Conservation (phyloP, 2,888 invertebrate genomes). For the Thera obeliscata region DNA sequence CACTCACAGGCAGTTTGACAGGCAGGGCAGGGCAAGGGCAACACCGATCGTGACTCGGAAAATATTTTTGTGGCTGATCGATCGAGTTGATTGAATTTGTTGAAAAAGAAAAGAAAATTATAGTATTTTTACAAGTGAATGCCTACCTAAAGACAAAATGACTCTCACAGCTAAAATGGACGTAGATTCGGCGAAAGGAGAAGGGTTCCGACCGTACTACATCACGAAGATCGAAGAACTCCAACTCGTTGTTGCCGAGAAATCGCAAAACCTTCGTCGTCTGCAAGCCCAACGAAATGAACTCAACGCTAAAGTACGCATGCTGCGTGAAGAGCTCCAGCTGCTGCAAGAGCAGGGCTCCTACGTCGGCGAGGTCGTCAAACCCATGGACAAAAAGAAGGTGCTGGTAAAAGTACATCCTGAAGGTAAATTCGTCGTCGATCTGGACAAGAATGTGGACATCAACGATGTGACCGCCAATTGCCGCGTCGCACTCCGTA, state of each 20-base stretch:
- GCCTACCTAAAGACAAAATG: constrained; percentile 58
- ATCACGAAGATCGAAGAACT: constrained; percentile 99
- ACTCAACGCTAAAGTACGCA: constrained; percentile 99
- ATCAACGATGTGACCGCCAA: constrained; percentile 99
- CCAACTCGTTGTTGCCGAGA: constrained; percentile 97
- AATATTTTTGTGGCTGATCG: constrained; percentile 17
- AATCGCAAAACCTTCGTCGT: constrained; percentile 97
- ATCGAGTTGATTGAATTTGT: not conserved
- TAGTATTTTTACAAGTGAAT: constrained; percentile 40
- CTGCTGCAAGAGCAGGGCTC: constrained; percentile 98
- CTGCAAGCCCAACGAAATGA: constrained; percentile 99
- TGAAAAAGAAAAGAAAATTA: not conserved
- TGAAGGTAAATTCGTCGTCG: constrained; percentile 99
- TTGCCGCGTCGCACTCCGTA: constrained; percentile 97
- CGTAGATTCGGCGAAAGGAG: constrained; percentile 89
- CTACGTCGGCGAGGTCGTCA: constrained; percentile 99
- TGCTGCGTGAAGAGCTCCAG: constrained; percentile 98
- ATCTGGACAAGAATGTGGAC: constrained; percentile 99
- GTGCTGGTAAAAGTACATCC: constrained; percentile 99
- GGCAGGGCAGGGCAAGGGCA: constrained; percentile 12
- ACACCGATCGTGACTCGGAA: constrained; percentile 57
- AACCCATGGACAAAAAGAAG: constrained; percentile 99
- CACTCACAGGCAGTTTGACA: no score
- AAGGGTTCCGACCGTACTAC: constrained; percentile 98
- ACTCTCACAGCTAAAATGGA: constrained; percentile 86